Conservation (phyloP, 30 jellyfish, hydroid and myxozoan genomes). For the Nemopilema nomurai region DNA sequence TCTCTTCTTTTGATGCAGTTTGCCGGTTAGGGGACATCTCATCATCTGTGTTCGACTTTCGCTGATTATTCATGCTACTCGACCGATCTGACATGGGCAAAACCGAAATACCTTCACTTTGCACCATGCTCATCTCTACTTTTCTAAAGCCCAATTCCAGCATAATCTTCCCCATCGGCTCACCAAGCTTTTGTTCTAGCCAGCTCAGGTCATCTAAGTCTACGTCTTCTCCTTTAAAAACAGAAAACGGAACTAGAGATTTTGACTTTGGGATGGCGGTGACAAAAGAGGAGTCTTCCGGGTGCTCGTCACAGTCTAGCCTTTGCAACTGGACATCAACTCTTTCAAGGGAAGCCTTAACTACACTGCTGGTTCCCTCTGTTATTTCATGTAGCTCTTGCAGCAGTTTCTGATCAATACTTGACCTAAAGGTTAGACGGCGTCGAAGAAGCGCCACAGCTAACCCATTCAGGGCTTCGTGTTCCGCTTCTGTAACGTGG, state of each 20-base stretch:
- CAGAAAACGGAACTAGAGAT: conserved; percentile 69
- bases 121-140: conserved; percentile 8
- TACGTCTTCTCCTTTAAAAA: conserved; percentile 73
- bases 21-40: neutral
- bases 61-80: neutral
- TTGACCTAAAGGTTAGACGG: conserved; percentile 21
- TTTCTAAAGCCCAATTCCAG: conserved; percentile 70
- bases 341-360: conserved; percentile 8
- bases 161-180: conserved; percentile 81
- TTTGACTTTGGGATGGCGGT: conserved; percentile 77
- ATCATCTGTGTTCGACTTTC: neutral
- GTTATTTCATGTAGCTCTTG: conserved; percentile 34
- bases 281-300: conserved; percentile 42
- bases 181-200: conserved; percentile 60
- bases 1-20: neutral
- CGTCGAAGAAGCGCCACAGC: conserved; percentile 58
- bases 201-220: conserved; percentile 70
- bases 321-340: conserved; percentile 73
- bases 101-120: neutral
- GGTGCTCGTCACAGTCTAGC: conserved; percentile 68
- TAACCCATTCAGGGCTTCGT: conserved; percentile 39
- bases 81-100: neutral
- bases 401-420: conserved; percentile 5
- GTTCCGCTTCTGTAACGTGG: conserved; percentile 34
- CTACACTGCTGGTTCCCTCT: conserved; percentile 33